These are phyloP conservation scores for Lipotes vexillifer DNA, from an alignment of 2,113 vertebrate species.

Conservation along the genomic window DNA sequence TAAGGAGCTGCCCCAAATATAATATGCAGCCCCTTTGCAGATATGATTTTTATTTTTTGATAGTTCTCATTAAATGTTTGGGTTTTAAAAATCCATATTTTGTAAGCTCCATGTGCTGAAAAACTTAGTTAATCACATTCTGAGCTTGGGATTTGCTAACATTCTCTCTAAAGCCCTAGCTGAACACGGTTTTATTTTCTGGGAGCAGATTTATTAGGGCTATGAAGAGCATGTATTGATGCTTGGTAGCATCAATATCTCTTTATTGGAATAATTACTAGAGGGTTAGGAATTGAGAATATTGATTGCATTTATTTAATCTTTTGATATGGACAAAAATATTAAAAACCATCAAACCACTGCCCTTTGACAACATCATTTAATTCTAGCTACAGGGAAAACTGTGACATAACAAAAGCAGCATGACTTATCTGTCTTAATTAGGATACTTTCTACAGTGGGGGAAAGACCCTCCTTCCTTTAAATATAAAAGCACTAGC, in stretches of 20 bases:
- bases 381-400: constrained; percentile 69
- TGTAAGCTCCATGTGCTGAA: constrained; percentile 33
- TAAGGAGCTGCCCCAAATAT: neutral
- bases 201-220: constrained; percentile 51
- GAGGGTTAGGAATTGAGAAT: constrained; percentile 65
- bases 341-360: constrained; percentile 76
- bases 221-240: constrained; percentile 61
- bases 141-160: constrained; percentile 53
- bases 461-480: constrained; percentile 15
- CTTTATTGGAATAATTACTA: constrained; percentile 73
- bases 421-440: constrained; percentile 54
- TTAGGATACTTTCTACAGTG: constrained; percentile 57
- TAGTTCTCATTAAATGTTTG: constrained; percentile 47
- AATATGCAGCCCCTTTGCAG: neutral
- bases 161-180: constrained; percentile 40
- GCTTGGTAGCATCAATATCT: constrained; percentile 58
- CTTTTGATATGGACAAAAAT: constrained; percentile 59
- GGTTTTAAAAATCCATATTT: constrained; percentile 60
- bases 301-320: constrained; percentile 75
- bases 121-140: constrained; percentile 58
- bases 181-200: constrained; percentile 61
- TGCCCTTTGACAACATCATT: constrained; percentile 69
- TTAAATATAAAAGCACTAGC: constrained; percentile 18
- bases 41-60: constrained; percentile 55
- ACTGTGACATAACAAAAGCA: constrained; percentile 63